Base-by-base conservation (phyloP, 1,140 invertebrate genomes). In the Drosophila lowei region DNA sequence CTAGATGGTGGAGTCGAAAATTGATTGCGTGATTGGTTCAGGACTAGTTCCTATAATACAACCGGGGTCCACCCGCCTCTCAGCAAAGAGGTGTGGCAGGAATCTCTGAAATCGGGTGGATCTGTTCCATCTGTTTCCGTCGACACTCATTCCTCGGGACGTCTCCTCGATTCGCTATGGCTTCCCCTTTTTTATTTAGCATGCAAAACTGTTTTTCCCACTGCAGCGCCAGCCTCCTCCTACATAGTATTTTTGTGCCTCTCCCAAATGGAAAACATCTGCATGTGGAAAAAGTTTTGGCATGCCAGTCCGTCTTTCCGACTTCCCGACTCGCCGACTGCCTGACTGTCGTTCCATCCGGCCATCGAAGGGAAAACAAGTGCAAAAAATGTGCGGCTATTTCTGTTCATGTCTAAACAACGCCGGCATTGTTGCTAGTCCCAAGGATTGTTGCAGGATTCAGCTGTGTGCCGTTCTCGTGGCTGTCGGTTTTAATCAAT, bases 401-500 rank as follows among this genome's bases (percentile, higher is more conserved):
- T 68, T 67, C 41, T 68, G 34, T 11, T 38, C 34, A 38, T 13
- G 50, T 46, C 64, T 68, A 68, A 68, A 38, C 59, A n/a, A 16
- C 23, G 15, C 16, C n/a, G 46, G 38, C 49, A 68, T 68, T 61
- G 55, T 72, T 71, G 59, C 64, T 9, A 15, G 15, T 41, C 30
- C 30, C 30, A 9, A 13, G 34, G 15, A 25, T 42, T 55, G 49
- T 30, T 16, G 49, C 6, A 38, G 15, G 38, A 34, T 38, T 72
- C 15, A 13, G 42, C 16, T 41, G 18, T 43, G 5, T 21, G 25
- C 23, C 18, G n/a, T 18, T 52, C 57, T 72, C 41, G 63, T 59
- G 49, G 63, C 54, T 77, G 77, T 70, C 71, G 54, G 62, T 78
- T 86, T 79, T 64, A 81, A 86, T 81, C 83, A 78, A 86, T 75